phyloP scores from a whole-genome alignment of 2,113 vertebrate species.

The Ivindomyrus marchei region DNA sequence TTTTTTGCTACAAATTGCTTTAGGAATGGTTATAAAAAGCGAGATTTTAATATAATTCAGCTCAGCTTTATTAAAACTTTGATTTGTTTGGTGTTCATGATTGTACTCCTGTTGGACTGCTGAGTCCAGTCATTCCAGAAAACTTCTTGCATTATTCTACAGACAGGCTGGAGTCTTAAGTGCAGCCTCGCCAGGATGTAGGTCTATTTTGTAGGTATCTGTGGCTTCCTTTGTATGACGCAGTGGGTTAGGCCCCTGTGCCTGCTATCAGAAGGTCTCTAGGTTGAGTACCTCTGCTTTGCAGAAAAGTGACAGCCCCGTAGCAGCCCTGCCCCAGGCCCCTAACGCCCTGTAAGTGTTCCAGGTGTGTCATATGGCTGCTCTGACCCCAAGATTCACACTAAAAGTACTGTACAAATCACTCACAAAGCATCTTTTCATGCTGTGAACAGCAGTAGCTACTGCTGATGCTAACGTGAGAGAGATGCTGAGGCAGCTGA shows the following conservation, averaged over 20 bases:
- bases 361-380: neutral
- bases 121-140: neutral
- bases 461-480: neutral
- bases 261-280: neutral
- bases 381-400: neutral
- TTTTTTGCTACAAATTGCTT: neutral
- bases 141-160: constrained; percentile 19
- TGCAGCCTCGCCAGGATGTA: neutral
- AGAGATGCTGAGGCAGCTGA: neutral
- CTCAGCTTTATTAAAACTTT: neutral
- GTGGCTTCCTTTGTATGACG: neutral
- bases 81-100: neutral
- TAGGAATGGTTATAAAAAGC: neutral
- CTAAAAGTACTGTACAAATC: no score
- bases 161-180: neutral
- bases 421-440: neutral
- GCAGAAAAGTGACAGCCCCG: neutral
- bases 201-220: neutral
- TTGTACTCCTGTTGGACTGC: neutral
- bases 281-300: neutral
- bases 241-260: neutral
- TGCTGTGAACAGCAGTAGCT: neutral
- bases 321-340: neutral
- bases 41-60: neutral
- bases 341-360: neutral